phyloP scores from a whole-genome alignment of 1,140 invertebrate genomes.

The Geopemphigus sp. region DNA sequence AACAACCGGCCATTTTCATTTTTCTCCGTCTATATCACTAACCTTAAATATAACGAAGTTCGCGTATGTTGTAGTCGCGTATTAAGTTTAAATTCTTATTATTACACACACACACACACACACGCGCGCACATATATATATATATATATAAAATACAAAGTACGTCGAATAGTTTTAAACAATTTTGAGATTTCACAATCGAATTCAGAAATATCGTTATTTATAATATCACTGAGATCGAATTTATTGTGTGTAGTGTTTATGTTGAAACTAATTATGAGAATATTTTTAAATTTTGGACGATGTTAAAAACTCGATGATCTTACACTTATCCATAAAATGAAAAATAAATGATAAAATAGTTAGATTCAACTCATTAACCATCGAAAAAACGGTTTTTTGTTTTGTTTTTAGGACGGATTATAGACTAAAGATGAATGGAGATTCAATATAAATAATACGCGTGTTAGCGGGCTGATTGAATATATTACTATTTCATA shows the following conservation, averaged over 20 bases:
- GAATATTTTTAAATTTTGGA: too few relatives aligned
- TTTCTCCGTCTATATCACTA: too few relatives aligned
- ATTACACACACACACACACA: too few relatives aligned
- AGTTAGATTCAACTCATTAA: neutral
- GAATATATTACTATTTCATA: neutral
- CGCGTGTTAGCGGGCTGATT: neutral
- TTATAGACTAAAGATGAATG: slow-evolving; percentile 4
- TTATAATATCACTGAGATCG: neutral
- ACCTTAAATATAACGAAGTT: too few relatives aligned
- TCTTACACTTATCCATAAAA: neutral
- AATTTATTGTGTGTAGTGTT: neutral
- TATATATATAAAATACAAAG: too few relatives aligned
- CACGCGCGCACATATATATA: too few relatives aligned
- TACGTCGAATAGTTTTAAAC: neutral
- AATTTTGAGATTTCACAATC: neutral
- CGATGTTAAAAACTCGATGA: neutral
- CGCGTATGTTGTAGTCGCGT: too few relatives aligned
- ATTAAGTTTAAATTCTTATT: too few relatives aligned
- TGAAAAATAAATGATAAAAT: slow-evolving; percentile 14
- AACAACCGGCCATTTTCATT: slow-evolving; percentile 1
- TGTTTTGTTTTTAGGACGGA: slow-evolving; percentile 19
- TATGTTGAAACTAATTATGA: too few relatives aligned
- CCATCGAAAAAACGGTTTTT: slow-evolving; percentile 11
- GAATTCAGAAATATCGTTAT: too few relatives aligned
- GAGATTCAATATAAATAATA: neutral